A percentile compares a stretch with the other conserved stretches of the same genome.
Conservation (phyloP, 2,113 vertebrate species). For the Chlamydotis undulata region DNA sequence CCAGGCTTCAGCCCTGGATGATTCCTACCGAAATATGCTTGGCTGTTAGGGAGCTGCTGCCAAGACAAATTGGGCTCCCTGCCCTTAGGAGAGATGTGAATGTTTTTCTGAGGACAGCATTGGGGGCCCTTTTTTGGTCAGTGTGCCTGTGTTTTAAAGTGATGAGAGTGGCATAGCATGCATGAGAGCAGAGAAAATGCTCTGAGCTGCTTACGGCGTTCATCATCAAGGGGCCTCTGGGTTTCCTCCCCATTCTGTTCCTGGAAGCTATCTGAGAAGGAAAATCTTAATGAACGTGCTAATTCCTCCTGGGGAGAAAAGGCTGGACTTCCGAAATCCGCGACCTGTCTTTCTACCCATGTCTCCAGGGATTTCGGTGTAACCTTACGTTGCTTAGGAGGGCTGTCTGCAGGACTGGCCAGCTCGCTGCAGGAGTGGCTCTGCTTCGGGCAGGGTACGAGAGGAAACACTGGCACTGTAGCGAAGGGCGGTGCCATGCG, state of each 20-base stretch:
- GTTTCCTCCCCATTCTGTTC: background rate
- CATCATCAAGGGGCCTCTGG: background rate
- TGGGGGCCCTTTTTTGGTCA: background rate
- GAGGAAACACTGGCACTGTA: accelerated
- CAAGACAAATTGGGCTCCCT: background rate
- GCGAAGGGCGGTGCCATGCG: background rate
- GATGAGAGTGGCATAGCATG: accelerated
- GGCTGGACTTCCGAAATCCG: accelerated
- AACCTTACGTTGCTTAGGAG: accelerated
- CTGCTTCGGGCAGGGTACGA: background rate
- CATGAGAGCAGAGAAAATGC: background rate
- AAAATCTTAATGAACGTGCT: background rate
- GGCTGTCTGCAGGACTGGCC: background rate
- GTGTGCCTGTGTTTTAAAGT: background rate
- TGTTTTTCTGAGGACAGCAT: accelerated
- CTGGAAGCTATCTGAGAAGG: background rate
- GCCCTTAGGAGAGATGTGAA: background rate
- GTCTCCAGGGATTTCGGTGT: background rate
- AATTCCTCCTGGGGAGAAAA: background rate
- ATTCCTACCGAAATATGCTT: background rate
- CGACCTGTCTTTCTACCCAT: accelerated
- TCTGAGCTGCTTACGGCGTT: background rate
- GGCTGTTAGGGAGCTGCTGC: background rate
- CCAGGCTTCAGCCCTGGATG: background rate
- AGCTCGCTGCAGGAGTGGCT: background rate